Evolutionary conservation across 2,113 vertebrate species (phyloP).

Genomic region (pig (Sus scrofa)): T2T-Sscrofa CM000830.6:88987001-88987500

Average conservation of each 20-base stretch:
- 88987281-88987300: conserved; percentile 7
- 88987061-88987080: neutral
- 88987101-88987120: neutral
- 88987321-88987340: neutral
- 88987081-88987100: conserved; percentile 28
- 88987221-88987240: neutral
- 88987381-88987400: neutral
- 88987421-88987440: neutral
- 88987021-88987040: neutral
- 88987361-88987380: neutral
- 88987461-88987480: conserved; percentile 24
- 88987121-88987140: neutral
- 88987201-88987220: neutral
- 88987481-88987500: neutral
- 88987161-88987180: conserved; percentile 11
- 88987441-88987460: conserved; percentile 1
- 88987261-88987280: neutral
- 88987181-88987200: neutral
- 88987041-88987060: neutral
- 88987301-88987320: neutral
- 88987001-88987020: neutral
- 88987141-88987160: neutral
- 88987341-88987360: neutral
- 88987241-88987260: neutral
- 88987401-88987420: neutral